A percentile compares a stretch with the other conserved stretches of the same genome.
phyloP scores from a whole-genome alignment of 2,797 vertebrate species.

The Xenops minutus region DNA sequence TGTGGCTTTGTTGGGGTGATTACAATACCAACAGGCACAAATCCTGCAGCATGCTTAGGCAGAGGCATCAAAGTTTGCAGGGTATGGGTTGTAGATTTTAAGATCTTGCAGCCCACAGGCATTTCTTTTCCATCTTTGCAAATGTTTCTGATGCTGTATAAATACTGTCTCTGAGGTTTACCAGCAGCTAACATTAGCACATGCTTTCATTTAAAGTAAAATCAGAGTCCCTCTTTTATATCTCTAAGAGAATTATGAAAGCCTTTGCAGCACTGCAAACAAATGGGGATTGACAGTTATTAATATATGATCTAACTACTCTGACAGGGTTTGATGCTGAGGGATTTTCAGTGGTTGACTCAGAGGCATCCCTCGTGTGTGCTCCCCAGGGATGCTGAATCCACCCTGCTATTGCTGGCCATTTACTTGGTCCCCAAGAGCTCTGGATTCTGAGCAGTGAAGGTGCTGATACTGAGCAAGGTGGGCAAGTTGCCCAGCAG shows the following conservation, averaged over 20 bases:
- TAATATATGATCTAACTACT: conserved; percentile 19
- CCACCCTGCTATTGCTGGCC: neutral
- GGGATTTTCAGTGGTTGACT: neutral
- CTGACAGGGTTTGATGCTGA: neutral
- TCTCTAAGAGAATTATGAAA: conserved; percentile 6
- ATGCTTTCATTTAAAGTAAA: conserved; percentile 14
- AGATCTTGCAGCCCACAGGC: neutral
- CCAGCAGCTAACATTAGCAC: neutral
- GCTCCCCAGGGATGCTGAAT: neutral
- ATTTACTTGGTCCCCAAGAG: neutral
- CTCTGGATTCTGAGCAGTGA: neutral
- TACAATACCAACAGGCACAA: neutral
- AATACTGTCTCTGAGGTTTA: neutral
- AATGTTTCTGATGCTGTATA: neutral
- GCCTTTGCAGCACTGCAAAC: neutral
- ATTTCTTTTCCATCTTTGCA: neutral
- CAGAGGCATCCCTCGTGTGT: neutral
- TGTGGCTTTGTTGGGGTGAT: neutral
- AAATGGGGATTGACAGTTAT: conserved; percentile 50
- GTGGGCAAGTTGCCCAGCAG: neutral
- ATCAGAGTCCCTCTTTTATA: neutral
- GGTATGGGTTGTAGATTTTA: neutral
- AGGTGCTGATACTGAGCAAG: neutral
- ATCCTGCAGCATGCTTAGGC: neutral
- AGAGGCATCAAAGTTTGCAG: neutral